Percentiles rank a stretch among this genome's conserved stretches.
phyloP scores from a whole-genome alignment of 2,888 invertebrate genomes.

The Drosophila sordidapex region DNA sequence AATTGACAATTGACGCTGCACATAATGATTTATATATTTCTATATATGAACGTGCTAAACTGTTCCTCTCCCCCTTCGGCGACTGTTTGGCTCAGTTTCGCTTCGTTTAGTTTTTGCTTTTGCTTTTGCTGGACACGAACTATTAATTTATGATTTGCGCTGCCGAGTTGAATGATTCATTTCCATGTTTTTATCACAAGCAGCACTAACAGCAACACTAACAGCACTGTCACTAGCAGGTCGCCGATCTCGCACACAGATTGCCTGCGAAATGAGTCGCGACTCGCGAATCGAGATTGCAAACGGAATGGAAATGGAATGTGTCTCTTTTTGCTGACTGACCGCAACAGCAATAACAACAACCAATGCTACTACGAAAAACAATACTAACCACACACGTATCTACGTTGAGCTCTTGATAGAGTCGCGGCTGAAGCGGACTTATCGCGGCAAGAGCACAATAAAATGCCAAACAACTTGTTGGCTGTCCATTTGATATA shows the following conservation, averaged over 20 bases:
- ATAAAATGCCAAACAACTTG: conserved; percentile 35
- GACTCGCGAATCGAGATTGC: conserved; percentile 14
- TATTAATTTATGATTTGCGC: conserved; percentile 53
- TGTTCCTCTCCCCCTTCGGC: conserved; percentile 3
- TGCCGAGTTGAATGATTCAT: conserved; percentile 50
- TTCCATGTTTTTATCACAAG: conserved; percentile 49
- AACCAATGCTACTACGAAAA: neutral
- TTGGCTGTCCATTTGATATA: conserved; percentile 19
- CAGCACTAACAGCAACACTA: conserved; percentile 1
- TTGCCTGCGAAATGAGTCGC: conserved; percentile 29
- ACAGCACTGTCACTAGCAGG: conserved; percentile 3
- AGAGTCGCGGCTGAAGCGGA: conserved; percentile 24
- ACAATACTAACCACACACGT: conserved; percentile 17
- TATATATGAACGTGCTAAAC: conserved; percentile 8
- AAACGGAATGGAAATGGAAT: conserved; percentile 13
- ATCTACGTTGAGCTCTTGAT: conserved; percentile 32
- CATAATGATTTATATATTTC: conserved; percentile 12
- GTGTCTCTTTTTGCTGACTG: conserved; percentile 16
- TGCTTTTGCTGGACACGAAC: conserved; percentile 32
- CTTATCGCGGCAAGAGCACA: conserved; percentile 30
- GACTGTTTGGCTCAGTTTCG: neutral
- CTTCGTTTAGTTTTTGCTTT: conserved; percentile 7
- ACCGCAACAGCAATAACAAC: conserved; percentile 15
- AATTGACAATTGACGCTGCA: conserved; percentile 25
- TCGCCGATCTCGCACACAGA: conserved; percentile 8